These are phyloP conservation scores for Halcyon chelicuti DNA, from an alignment of 2,797 vertebrate genomes.

Conservation along the genomic window DNA sequence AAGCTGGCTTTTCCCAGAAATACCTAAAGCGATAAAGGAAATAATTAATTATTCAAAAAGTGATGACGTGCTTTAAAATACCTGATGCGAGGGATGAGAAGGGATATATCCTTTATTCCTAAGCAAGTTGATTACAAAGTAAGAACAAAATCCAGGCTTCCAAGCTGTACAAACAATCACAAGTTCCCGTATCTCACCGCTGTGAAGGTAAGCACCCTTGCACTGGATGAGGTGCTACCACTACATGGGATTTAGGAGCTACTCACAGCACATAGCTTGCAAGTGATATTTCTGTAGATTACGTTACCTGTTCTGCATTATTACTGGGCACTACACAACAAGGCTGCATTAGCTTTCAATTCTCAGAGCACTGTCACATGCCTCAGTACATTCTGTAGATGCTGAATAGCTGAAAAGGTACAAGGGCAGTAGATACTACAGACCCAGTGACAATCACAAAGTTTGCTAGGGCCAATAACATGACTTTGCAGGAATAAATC, in stretches of 20 bases:
- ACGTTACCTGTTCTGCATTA: background rate
- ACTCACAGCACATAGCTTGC: background rate
- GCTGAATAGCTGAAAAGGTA: background rate
- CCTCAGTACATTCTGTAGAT: background rate
- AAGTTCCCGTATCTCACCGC: background rate
- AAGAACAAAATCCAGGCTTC: background rate
- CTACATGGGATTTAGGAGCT: background rate
- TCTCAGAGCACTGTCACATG: background rate
- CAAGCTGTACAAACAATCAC: background rate
- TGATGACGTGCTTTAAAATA: background rate
- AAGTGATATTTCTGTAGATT: background rate
- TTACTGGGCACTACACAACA: background rate
- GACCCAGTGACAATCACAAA: background rate
- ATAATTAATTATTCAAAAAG: slow-evolving; percentile 54
- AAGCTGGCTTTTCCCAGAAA: slow-evolving; percentile 98
- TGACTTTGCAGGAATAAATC: background rate
- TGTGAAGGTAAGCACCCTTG: background rate
- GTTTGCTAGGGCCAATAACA: accelerated
- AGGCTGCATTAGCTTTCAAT: background rate
- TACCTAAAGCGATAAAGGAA: slow-evolving; percentile 84
- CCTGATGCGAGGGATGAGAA: background rate
- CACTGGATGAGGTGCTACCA: background rate
- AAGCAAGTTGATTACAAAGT: background rate
- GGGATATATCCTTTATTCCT: background rate
- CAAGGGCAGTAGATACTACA: background rate